These are phyloP conservation scores for Agelastica alni DNA, from an alignment of 2,888 invertebrate species.

Conservation along the genomic window DNA sequence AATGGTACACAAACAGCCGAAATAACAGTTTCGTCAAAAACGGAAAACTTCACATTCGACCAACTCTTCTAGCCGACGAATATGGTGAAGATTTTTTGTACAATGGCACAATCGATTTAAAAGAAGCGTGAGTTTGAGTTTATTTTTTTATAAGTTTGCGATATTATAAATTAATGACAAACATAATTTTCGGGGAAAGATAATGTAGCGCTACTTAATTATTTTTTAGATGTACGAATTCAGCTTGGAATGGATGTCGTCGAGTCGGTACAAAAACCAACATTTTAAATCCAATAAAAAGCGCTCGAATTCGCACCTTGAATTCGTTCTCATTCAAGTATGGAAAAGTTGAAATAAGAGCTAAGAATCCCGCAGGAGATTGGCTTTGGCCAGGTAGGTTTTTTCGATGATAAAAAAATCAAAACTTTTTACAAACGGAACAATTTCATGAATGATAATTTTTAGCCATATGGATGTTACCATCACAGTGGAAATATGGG, in stretches of 20 bases:
- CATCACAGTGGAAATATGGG: slow-evolving; percentile 66
- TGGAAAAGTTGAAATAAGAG: slow-evolving; percentile 67
- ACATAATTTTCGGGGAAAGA: not conserved
- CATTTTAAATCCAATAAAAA: slow-evolving; percentile 68
- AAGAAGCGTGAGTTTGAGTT: not conserved
- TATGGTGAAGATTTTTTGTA: not conserved
- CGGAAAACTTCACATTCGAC: not conserved
- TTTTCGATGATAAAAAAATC: no score
- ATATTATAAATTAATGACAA: no score
- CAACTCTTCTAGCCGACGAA: not conserved
- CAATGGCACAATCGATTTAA: not conserved
- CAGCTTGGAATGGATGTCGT: slow-evolving; percentile 61
- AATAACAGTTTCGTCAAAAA: not conserved
- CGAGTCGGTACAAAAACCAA: slow-evolving; percentile 60
- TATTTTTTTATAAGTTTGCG: not conserved
- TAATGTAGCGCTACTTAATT: not conserved
- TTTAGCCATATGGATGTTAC: slow-evolving; percentile 73
- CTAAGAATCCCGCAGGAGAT: slow-evolving; percentile 72
- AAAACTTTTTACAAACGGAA: not conserved
- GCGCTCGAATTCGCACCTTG: slow-evolving; percentile 66
- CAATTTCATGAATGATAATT: slow-evolving; percentile 70
- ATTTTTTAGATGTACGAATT: slow-evolving; percentile 61
- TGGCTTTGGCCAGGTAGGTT: slow-evolving; percentile 67
- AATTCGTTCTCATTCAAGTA: slow-evolving; percentile 69
- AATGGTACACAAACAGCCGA: not conserved